These are phyloP conservation scores for Formica selysi DNA, from an alignment of 1,140 invertebrate species.

Conservation along the genomic window DNA sequence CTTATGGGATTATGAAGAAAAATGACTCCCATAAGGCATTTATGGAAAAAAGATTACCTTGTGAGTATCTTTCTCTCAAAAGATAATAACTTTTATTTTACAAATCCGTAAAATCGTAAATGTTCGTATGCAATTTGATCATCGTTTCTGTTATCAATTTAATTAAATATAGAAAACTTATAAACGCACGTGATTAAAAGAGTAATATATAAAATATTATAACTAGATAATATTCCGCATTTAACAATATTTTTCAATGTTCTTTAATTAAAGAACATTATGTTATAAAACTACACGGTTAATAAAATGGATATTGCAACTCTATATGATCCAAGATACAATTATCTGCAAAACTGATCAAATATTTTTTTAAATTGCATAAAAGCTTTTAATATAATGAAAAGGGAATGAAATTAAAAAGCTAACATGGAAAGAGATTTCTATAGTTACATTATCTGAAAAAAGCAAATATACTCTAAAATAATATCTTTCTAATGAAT, in stretches of 20 bases:
- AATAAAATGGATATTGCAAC: no score
- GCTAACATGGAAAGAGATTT: no score
- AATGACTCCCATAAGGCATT: neutral
- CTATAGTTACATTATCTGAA: no score
- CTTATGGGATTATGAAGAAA: constrained; percentile 5
- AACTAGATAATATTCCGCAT: neutral
- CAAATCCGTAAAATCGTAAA: neutral
- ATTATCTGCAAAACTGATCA: no score
- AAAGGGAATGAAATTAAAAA: no score
- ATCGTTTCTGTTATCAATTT: neutral
- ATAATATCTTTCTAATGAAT: no score
- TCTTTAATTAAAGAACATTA: neutral
- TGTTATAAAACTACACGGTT: no score
- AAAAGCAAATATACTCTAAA: no score
- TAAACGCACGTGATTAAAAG: neutral
- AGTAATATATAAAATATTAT: constrained; percentile 22
- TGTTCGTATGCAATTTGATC: neutral
- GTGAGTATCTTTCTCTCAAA: neutral
- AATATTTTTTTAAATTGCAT: no score
- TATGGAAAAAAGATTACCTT: neutral
- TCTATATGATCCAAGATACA: no score
- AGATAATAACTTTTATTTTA: neutral
- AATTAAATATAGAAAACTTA: neutral
- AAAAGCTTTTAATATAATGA: no score
- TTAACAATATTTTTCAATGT: neutral